These are phyloP conservation scores for Stichopus horrens DNA, from an alignment of 53 echinoderm and acorn worm genomes.

Conservation along the genomic window DNA sequence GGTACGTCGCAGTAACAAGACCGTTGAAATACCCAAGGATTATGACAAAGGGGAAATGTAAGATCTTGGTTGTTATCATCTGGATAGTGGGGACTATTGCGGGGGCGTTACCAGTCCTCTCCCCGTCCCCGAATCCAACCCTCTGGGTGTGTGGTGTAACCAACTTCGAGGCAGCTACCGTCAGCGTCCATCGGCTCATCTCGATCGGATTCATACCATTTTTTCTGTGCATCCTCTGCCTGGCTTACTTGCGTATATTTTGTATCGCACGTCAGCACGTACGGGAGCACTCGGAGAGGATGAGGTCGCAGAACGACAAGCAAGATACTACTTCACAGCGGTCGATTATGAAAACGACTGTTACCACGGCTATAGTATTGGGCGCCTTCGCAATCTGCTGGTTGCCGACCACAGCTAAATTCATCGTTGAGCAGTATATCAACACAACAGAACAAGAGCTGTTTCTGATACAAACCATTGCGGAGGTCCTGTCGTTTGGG, in stretches of 20 bases:
- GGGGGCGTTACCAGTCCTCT: slow-evolving; percentile 11
- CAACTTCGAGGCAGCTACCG: slow-evolving; percentile 10
- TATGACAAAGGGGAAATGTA: slow-evolving; percentile 38
- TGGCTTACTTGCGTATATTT: slow-evolving; percentile 16
- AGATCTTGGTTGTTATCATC: background rate
- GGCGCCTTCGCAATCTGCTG: slow-evolving; percentile 36
- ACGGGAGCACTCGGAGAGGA: slow-evolving; percentile 1
- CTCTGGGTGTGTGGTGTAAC: slow-evolving; percentile 47
- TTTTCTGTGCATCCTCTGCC: background rate
- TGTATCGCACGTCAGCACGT: background rate
- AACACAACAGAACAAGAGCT: background rate
- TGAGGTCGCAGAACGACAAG: background rate
- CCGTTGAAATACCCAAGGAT: slow-evolving; percentile 28
- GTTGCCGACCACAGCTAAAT: slow-evolving; percentile 32
- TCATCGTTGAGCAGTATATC: background rate
- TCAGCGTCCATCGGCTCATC: background rate
- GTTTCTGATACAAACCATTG: slow-evolving; percentile 15
- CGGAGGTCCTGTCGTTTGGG: slow-evolving; percentile 32
- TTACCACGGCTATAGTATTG: slow-evolving; percentile 34
- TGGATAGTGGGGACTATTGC: background rate
- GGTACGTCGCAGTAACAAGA: slow-evolving; percentile 41
- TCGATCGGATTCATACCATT: background rate
- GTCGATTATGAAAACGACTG: slow-evolving; percentile 15
- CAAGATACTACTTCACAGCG: background rate
- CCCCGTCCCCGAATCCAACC: slow-evolving; percentile 24